Evolutionary conservation across 1,140 invertebrate genomes (phyloP).

Genomic region (Vanessa atalanta): DNA sequence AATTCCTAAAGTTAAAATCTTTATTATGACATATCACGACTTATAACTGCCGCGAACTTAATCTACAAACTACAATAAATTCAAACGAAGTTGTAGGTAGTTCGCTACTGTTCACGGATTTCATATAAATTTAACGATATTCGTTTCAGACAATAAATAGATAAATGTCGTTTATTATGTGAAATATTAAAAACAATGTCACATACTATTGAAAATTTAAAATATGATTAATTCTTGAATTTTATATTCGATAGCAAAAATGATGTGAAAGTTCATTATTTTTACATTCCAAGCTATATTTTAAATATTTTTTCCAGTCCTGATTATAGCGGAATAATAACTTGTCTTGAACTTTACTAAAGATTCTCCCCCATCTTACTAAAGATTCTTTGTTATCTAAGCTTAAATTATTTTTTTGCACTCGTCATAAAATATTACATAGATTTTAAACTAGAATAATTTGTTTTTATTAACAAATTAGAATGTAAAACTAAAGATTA

Average conservation of each 20-base stretch:
- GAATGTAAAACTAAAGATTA: not conserved
- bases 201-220: too few species aligned
- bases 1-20: conserved; percentile 27
- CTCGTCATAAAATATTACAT: too few species aligned
- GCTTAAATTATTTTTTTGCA: not conserved
- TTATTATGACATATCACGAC: conserved; percentile 40
- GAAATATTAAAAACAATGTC: too few species aligned
- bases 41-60: not conserved
- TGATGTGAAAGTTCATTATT: too few species aligned
- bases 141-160: not conserved
- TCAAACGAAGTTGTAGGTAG: not conserved
- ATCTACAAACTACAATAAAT: conserved; percentile 6
- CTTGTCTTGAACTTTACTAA: too few species aligned
- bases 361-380: too few species aligned
- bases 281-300: too few species aligned
- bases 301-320: too few species aligned
- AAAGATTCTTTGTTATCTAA: not conserved
- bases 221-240: too few species aligned
- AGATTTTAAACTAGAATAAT: too few species aligned
- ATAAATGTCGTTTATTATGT: not conserved
- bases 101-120: conserved; percentile 5
- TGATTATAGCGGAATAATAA: too few species aligned
- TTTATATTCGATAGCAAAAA: too few species aligned
- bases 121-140: not conserved
- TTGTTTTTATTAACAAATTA: not conserved